Evolutionary conservation across 2,113 vertebrate genomes (phyloP).

Genomic region (Pyxicephalus adspersus): DNA sequence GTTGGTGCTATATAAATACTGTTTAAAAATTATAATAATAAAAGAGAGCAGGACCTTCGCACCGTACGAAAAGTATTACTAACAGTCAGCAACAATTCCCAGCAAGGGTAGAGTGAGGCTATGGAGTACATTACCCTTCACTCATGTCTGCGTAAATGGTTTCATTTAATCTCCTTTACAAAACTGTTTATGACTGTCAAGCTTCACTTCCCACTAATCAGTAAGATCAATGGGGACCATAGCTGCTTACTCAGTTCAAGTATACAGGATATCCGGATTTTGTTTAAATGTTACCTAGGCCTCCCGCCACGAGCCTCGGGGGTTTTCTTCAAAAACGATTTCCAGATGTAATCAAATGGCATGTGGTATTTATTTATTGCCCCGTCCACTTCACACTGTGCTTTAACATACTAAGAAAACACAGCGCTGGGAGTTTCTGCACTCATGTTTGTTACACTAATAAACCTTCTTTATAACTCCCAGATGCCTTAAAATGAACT

Average conservation of each 20-base stretch:
- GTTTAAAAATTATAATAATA: too few species aligned
- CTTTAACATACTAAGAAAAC: constrained; percentile 49
- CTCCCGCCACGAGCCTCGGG: constrained; percentile 63
- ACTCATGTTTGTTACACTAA: constrained; percentile 53
- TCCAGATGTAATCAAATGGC: constrained; percentile 66
- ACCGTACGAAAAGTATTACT: too few species aligned
- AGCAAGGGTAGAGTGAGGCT: neutral
- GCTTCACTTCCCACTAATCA: constrained; percentile 37
- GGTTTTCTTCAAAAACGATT: constrained; percentile 62
- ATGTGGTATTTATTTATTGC: constrained; percentile 64
- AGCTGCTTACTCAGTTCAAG: constrained; percentile 44
- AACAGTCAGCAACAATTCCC: too few species aligned
- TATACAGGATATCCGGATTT: constrained; percentile 63
- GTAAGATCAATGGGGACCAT: constrained; percentile 45
- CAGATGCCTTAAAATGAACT: constrained; percentile 52
- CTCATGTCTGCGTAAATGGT: constrained; percentile 24
- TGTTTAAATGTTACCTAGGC: constrained; percentile 62
- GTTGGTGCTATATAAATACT: too few species aligned
- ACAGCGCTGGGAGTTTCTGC: constrained; percentile 62
- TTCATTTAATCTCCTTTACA: constrained; percentile 28
- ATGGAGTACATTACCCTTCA: constrained; percentile 6
- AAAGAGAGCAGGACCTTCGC: too few species aligned
- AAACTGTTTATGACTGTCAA: constrained; percentile 25
- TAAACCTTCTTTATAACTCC: constrained; percentile 53
- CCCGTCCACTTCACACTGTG: constrained; percentile 40